phyloP scores from a whole-genome alignment of 2,797 vertebrate species.

The Philypnodon macrostomus region DNA sequence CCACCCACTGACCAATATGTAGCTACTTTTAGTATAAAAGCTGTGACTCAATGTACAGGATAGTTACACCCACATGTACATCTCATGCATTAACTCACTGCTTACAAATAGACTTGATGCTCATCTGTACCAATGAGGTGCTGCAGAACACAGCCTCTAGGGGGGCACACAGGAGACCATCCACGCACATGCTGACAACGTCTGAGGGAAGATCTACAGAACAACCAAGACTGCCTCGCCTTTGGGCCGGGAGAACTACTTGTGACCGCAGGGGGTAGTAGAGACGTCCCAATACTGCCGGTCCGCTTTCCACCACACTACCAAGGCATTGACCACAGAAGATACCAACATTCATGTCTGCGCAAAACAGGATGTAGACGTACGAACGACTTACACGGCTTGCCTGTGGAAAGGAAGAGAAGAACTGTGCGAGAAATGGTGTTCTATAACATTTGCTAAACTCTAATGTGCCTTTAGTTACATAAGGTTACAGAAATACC shows the following conservation, averaged over 20 bases:
- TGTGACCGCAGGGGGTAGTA: constrained; percentile 60
- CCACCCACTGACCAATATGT: constrained; percentile 23
- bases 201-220: constrained; percentile 69
- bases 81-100: constrained; percentile 76
- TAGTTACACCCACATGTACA: constrained; percentile 73
- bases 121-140: constrained; percentile 56
- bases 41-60: constrained; percentile 52
- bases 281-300: constrained; percentile 62
- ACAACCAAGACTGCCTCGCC: constrained; percentile 67
- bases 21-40: constrained; percentile 8
- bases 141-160: constrained; percentile 44
- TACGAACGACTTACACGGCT: constrained; percentile 70
- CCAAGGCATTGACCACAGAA: constrained; percentile 72
- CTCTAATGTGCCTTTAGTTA: constrained; percentile 13
- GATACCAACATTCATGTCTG: constrained; percentile 74
- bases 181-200: constrained; percentile 65
- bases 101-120: constrained; percentile 65
- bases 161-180: constrained; percentile 58
- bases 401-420: constrained; percentile 83
- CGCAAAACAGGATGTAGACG: constrained; percentile 62
- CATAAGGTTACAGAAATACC: constrained; percentile 69
- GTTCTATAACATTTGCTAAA: constrained; percentile 47
- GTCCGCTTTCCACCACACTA: constrained; percentile 72
- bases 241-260: constrained; percentile 63
- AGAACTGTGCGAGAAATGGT: constrained; percentile 76